Base-by-base conservation (phyloP, 2,888 invertebrate species). In the Meta bourneti region DNA sequence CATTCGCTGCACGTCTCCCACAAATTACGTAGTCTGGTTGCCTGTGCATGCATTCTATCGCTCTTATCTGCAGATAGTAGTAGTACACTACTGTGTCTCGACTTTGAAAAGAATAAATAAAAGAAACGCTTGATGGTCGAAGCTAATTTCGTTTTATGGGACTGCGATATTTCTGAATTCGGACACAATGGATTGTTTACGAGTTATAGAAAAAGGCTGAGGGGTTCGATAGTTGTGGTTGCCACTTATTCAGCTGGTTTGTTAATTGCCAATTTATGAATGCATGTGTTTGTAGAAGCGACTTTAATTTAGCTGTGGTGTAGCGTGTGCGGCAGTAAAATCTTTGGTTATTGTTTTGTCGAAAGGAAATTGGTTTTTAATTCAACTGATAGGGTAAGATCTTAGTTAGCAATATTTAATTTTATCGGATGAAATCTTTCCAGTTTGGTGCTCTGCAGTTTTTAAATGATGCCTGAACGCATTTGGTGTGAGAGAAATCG, bases 21-120 rank as follows among this genome's bases (percentile, higher is more conserved):
- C 78, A 87, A 79, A 87, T 87, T 87, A 87, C 71, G 72, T 52
- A 54, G 54, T 72, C 79, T 79, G 79, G 49, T 61, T 86, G 19
- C 19, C 7, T 8, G 78, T 78, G 70, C 78, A 77, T 86, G 84
- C 84, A 34, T 16, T n/a, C 75, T 34, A 16, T 20, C 19, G 75
- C 34, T 49, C 72, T 74, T 79, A 49, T 51, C 19, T 52, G 7
- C 19, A 19, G 52, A 48, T 77, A 16, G 79, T 79, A 16, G 79
- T 79, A 9, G 9, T n/a, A 7, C 20, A 8, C 13, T 52, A n/a
- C 34, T n/a, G n/a, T n/a, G n/a, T n/a, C n/a, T 34, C 34, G 34
- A 34, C 34, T 34, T 34, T 34, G 7, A 16, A 77, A 16, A 5
- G 49, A 51, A 7, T 77, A 20, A 74, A 34, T 34, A 78, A 69